phyloP scores from a whole-genome alignment of 1,140 invertebrate species.

The Marisa cornuarietis region DNA sequence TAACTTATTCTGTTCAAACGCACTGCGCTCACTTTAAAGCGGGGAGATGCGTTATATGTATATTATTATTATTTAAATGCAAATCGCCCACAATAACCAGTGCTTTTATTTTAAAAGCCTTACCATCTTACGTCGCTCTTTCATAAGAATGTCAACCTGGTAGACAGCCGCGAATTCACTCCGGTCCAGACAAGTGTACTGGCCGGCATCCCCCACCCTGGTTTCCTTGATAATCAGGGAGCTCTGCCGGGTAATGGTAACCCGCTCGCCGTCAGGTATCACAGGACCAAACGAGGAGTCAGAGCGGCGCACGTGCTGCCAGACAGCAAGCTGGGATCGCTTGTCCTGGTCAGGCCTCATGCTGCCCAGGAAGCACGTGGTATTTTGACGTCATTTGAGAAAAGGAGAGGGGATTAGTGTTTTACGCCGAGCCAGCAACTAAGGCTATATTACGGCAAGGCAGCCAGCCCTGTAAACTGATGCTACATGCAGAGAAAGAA shows the following conservation, averaged over 20 bases:
- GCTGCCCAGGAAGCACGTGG: neutral
- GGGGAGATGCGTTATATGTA: too few species aligned
- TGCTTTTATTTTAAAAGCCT: neutral
- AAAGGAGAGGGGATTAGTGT: too few species aligned
- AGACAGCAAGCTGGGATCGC: conserved; percentile 24
- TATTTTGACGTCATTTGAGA: neutral
- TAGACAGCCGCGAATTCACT: conserved; percentile 41
- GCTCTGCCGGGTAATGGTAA: conserved; percentile 32
- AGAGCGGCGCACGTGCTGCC: conserved; percentile 35
- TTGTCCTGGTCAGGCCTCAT: conserved; percentile 39
- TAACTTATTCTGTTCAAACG: too few species aligned
- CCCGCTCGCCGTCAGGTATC: conserved; percentile 1
- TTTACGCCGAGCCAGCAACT: too few species aligned
- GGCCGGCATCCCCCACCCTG: conserved; percentile 49
- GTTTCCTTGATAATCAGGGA: conserved; percentile 38
- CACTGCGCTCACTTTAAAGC: too few species aligned
- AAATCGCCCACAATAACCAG: too few species aligned
- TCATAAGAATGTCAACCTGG: conserved; percentile 48
- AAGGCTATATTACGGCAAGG: too few species aligned
- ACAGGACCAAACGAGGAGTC: conserved; percentile 18
- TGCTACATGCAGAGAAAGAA: too few species aligned
- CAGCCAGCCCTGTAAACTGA: too few species aligned
- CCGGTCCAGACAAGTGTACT: conserved; percentile 30
- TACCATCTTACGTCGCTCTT: conserved; percentile 33
- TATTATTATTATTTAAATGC: too few species aligned